phyloP scores from a whole-genome alignment of 1,140 invertebrate genomes.

The Mya arenaria region DNA sequence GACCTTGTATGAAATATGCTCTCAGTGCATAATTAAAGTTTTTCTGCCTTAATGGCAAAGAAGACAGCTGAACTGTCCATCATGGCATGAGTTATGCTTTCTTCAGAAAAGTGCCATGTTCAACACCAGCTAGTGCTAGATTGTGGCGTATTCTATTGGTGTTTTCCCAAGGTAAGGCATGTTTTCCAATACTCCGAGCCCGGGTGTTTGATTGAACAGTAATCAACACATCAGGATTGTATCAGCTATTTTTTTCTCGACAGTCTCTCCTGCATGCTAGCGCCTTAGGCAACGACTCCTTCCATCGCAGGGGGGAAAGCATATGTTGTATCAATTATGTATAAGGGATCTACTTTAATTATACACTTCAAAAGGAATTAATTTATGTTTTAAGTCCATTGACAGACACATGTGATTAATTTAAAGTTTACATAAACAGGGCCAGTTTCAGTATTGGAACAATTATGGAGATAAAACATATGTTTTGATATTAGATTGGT shows the following conservation, averaged over 20 bases:
- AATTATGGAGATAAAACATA: constrained; percentile 36
- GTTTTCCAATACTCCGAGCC: no score
- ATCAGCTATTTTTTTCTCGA: constrained; percentile 6
- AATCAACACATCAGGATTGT: constrained; percentile 12
- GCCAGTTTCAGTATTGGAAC: constrained; percentile 26
- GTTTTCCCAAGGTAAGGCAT: no score
- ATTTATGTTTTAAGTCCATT: constrained; percentile 28
- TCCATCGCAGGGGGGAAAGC: no score
- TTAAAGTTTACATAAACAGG: constrained; percentile 49
- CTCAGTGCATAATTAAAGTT: no score
- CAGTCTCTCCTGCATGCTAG: neutral
- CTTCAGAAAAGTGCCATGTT: no score
- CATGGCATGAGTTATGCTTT: no score
- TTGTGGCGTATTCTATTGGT: no score
- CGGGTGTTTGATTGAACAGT: constrained; percentile 14
- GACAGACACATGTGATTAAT: constrained; percentile 37
- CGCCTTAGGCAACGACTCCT: neutral
- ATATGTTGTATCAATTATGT: constrained; percentile 55
- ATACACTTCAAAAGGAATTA: constrained; percentile 47
- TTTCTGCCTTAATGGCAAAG: no score
- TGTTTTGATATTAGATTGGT: constrained; percentile 44
- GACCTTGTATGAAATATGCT: no score
- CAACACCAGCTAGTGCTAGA: no score
- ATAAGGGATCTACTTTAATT: constrained; percentile 23
- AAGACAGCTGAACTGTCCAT: no score